Evolutionary conservation across 1,140 invertebrate species (phyloP).

Genomic region (Apis florea): DNA sequence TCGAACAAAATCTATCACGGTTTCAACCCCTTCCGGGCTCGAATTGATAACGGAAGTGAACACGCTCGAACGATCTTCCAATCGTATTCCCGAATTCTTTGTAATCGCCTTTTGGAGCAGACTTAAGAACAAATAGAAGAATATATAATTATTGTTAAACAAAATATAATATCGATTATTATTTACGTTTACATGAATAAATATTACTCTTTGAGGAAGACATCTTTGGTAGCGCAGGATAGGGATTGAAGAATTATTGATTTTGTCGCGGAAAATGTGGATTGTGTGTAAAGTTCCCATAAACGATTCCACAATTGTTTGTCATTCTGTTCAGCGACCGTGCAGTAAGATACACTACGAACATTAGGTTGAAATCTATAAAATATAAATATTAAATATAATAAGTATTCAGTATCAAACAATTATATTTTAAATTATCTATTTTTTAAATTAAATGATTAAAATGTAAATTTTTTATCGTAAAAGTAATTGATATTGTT

Average conservation of each 20-base stretch:
- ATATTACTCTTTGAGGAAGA: slow-evolving; percentile 77
- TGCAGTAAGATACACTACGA: slow-evolving; percentile 79
- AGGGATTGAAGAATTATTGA: slow-evolving; percentile 82
- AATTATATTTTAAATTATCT: too few species aligned
- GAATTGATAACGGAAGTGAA: slow-evolving; percentile 75
- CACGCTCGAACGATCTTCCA: slow-evolving; percentile 67
- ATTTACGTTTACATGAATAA: background rate
- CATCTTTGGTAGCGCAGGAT: slow-evolving; percentile 81
- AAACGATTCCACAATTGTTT: slow-evolving; percentile 53
- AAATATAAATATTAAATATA: slow-evolving; percentile 6
- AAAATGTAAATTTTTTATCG: too few species aligned
- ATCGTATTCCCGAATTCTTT: slow-evolving; percentile 59
- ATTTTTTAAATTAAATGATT: too few species aligned
- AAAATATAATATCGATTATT: too few species aligned
- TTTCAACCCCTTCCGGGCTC: slow-evolving; percentile 77
- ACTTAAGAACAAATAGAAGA: slow-evolving; percentile 2
- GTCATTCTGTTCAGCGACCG: slow-evolving; percentile 36
- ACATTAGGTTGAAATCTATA: slow-evolving; percentile 82
- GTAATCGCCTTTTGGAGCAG: slow-evolving; percentile 62
- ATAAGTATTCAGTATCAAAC: background rate
- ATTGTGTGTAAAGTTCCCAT: slow-evolving; percentile 42
- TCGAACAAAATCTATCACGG: slow-evolving; percentile 78
- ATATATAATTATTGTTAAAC: background rate
- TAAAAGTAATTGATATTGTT: too few species aligned
- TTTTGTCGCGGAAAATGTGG: slow-evolving; percentile 80